Conservation (phyloP, 2,113 vertebrate species). For the Capricornis sumatraensis region DNA sequence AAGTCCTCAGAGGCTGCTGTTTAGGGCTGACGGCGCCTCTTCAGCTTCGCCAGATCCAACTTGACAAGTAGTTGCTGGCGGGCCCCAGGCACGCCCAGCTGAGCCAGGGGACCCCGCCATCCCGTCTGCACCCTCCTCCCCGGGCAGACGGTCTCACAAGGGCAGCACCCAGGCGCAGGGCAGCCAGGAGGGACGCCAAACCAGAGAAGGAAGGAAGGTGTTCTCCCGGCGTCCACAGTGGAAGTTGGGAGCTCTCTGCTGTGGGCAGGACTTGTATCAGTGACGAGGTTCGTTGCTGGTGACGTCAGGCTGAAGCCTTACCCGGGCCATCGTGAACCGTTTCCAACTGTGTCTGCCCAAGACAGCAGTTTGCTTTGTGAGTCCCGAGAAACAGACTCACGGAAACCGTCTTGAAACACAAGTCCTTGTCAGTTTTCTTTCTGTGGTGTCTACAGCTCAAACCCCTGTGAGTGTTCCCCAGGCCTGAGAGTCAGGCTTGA, state of each 20-base stretch:
- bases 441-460: background rate
- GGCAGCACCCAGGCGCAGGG: background rate
- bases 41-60: background rate
- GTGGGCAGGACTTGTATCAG: background rate
- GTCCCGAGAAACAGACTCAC: background rate
- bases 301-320: fast-evolving
- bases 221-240: no score
- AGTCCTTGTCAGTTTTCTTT: background rate
- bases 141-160: fast-evolving
- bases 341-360: fast-evolving
- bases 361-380: fast-evolving
- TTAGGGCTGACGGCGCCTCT: background rate
- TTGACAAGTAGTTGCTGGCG: background rate
- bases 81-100: background rate
- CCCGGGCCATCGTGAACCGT: fast-evolving
- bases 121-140: background rate
- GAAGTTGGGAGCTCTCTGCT: background rate
- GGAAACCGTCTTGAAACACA: background rate
- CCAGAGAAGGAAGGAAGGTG: fast-evolving
- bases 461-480: fast-evolving
- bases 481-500: background rate
- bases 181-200: background rate
- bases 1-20: background rate
- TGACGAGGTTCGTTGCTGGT: background rate
- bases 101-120: background rate